A percentile compares a stretch with the other conserved stretches of the same genome.
These are phyloP conservation scores for Coreoperca whiteheadi DNA, from an alignment of 2,113 vertebrate genomes.

Conservation along the genomic window DNA sequence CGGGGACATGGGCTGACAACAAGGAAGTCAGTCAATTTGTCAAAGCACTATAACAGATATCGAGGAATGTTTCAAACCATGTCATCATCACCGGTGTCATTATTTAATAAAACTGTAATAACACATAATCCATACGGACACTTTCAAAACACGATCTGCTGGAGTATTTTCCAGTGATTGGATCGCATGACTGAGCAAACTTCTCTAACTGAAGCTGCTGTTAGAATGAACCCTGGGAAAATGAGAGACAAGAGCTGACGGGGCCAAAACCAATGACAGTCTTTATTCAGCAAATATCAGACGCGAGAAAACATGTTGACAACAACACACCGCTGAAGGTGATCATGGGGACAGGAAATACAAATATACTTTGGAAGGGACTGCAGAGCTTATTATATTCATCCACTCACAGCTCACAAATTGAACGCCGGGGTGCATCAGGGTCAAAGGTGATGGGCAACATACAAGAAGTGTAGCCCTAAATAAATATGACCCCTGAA, in stretches of 20 bases:
- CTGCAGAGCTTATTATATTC: background rate
- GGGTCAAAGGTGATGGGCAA: slow-evolving; percentile 22
- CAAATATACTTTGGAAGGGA: slow-evolving; percentile 5
- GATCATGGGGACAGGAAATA: slow-evolving; percentile 9
- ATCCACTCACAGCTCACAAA: background rate
- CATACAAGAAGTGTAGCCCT: background rate
- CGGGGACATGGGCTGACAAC: background rate
- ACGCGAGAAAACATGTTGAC: background rate
- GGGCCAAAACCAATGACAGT: slow-evolving; percentile 25
- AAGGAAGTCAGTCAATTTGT: slow-evolving; percentile 19
- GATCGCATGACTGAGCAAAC: slow-evolving; percentile 12
- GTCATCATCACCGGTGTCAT: background rate
- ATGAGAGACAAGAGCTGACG: slow-evolving; percentile 1
- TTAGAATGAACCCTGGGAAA: slow-evolving; percentile 11
- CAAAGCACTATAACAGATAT: background rate
- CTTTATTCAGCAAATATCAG: slow-evolving; percentile 25
- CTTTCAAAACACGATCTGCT: background rate
- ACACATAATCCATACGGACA: background rate
- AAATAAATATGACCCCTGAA: background rate
- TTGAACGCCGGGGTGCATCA: too few relatives aligned
- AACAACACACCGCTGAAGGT: slow-evolving; percentile 16
- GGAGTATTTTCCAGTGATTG: background rate
- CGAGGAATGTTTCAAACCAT: background rate
- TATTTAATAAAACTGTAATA: slow-evolving; percentile 9
- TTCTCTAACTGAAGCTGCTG: background rate